phyloP scores from a whole-genome alignment of 2,797 vertebrate genomes.

The Falco concolor region DNA sequence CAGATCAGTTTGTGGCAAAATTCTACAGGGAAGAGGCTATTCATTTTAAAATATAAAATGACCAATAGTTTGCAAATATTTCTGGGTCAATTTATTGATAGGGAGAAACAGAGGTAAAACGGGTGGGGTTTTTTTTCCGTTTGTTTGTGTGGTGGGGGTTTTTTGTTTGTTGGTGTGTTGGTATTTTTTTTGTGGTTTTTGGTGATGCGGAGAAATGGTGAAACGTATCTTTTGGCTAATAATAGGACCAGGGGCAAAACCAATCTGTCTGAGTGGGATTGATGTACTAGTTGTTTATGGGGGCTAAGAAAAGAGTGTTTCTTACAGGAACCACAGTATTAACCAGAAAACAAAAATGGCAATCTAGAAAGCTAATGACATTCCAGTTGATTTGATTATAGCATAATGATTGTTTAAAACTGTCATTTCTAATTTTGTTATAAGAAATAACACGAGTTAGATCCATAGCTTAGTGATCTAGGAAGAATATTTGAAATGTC shows the following conservation, averaged over 20 bases:
- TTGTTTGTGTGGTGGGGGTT: too few species aligned
- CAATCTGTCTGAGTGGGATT: neutral
- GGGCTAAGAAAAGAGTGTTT: slow-evolving; percentile 7
- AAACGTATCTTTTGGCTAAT: neutral
- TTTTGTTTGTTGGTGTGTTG: too few species aligned
- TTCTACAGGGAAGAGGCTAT: neutral
- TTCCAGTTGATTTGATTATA: slow-evolving; percentile 63
- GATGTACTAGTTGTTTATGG: slow-evolving; percentile 3
- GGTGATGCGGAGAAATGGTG: neutral
- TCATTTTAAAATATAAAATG: neutral
- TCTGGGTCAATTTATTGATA: neutral
- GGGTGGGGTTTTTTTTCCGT: too few species aligned
- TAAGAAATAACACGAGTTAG: slow-evolving; percentile 28
- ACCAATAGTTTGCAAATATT: neutral
- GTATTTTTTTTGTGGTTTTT: neutral
- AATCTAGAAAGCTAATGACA: slow-evolving; percentile 42
- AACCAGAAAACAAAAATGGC: slow-evolving; percentile 54
- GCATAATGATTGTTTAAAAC: slow-evolving; percentile 51
- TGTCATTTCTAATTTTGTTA: slow-evolving; percentile 63
- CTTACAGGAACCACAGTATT: slow-evolving; percentile 55
- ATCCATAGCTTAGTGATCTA: slow-evolving; percentile 10
- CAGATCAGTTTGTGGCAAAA: slow-evolving; percentile 18
- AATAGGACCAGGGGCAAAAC: neutral
- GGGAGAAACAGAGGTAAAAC: neutral
- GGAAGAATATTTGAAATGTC: neutral